Conservation (phyloP, 2,888 invertebrate genomes). For the Mactromeris polynyma region DNA sequence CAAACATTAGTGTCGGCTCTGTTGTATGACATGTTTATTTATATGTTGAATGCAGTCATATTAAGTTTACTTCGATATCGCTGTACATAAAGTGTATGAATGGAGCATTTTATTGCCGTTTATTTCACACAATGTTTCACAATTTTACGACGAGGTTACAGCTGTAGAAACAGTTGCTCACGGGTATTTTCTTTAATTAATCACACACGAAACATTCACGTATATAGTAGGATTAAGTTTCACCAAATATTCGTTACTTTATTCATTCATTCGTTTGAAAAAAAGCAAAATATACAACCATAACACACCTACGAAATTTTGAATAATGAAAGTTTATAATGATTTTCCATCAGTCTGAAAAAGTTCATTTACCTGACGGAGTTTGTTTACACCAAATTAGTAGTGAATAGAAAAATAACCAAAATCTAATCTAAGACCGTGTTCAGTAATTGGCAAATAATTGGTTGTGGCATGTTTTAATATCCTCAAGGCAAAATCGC, state of each 20-base stretch:
- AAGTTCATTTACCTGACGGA: background rate
- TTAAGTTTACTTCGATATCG: too few species aligned
- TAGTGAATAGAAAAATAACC: background rate
- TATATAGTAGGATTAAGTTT: background rate
- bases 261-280: background rate
- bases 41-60: too few species aligned
- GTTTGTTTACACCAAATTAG: background rate
- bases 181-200: constrained; percentile 35
- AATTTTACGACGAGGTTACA: background rate
- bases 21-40: too few species aligned
- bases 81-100: background rate
- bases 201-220: background rate
- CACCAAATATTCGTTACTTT: background rate
- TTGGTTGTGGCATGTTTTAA: background rate
- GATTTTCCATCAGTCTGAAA: background rate
- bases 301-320: background rate
- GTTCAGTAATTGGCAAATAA: background rate
- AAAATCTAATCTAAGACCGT: constrained; percentile 1
- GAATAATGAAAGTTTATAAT: background rate
- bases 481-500: background rate
- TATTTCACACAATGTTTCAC: background rate
- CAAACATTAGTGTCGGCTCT: too few species aligned
- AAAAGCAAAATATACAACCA: background rate
- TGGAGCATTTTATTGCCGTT: background rate
- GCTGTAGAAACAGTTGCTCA: background rate